A percentile compares a stretch with the other conserved stretches of the same genome.
Conservation (phyloP, 2,797 vertebrate species). For the Myioborus miniatus region DNA sequence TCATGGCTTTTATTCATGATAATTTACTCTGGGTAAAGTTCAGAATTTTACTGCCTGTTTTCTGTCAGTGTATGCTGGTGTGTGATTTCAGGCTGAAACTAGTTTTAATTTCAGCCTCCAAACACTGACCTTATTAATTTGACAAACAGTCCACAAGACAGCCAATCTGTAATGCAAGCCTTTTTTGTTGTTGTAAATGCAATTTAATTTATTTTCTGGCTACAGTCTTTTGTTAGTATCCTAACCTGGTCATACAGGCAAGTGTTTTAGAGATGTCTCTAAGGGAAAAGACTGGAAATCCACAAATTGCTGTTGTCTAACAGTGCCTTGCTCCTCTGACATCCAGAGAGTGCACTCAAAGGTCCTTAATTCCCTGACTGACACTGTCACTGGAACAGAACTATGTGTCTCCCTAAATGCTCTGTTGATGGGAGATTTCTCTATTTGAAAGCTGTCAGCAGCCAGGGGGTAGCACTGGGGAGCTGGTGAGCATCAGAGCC, state of each 20-base stretch:
- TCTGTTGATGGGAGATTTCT: not conserved
- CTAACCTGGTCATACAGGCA: not conserved
- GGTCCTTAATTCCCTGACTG: not conserved
- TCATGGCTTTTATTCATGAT: not conserved
- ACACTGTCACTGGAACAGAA: not conserved
- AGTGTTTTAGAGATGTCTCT: not conserved
- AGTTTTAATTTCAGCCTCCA: not conserved
- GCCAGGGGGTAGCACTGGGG: rapidly evolving
- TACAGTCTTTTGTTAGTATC: not conserved
- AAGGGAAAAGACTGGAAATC: not conserved
- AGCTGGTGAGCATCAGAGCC: not conserved
- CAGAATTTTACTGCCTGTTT: not conserved
- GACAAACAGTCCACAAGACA: not conserved
- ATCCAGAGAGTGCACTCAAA: not conserved
- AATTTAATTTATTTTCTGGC: not conserved
- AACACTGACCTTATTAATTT: not conserved
- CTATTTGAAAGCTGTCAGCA: not conserved
- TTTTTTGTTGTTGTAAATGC: not conserved
- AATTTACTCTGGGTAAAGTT: not conserved
- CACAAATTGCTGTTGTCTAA: not conserved
- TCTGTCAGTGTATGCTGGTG: not conserved
- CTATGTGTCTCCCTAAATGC: not conserved
- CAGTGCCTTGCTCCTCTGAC: not conserved
- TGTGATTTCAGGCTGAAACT: slow-evolving; percentile 5
- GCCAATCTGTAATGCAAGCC: not conserved